phyloP scores from a whole-genome alignment of 2,888 invertebrate species.

The Hemistola chrysoprasaria region DNA sequence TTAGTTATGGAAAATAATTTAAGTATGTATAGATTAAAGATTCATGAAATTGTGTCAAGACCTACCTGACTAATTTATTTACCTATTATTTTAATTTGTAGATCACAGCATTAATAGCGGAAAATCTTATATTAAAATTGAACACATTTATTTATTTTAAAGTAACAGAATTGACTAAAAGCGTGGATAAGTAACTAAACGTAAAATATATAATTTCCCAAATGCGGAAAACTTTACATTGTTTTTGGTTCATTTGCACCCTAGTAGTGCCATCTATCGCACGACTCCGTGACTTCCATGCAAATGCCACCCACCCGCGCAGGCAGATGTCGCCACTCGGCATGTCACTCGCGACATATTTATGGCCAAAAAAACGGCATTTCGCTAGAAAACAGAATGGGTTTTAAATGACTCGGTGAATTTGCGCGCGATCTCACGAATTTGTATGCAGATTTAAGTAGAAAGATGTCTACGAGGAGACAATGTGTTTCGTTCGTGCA shows the following conservation, averaged over 20 bases:
- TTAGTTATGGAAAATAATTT: no score
- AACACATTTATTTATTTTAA: no score
- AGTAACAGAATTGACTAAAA: no score
- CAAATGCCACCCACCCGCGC: constrained; percentile 31
- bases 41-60: no score
- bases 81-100: no score
- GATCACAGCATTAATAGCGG: no score
- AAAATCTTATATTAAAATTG: no score
- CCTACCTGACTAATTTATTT: no score
- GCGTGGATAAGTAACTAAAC: no score
- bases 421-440: constrained; percentile 75
- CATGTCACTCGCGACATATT: constrained; percentile 66
- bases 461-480: constrained; percentile 64
- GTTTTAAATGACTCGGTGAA: constrained; percentile 77
- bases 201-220: no score
- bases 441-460: constrained; percentile 75
- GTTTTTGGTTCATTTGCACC: constrained; percentile 26
- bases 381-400: constrained; percentile 66
- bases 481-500: constrained; percentile 68
- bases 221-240: constrained; percentile 1
- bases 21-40: no score
- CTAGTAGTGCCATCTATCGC: constrained; percentile 58
- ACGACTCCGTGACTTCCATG: constrained; percentile 36
- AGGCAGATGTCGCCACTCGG: constrained; percentile 55
- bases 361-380: constrained; percentile 70